Evolutionary conservation across 2,797 vertebrate species (phyloP), one percentile per base, ranked within the genome.

Genomic region (Emydoidea blandingii): DNA sequence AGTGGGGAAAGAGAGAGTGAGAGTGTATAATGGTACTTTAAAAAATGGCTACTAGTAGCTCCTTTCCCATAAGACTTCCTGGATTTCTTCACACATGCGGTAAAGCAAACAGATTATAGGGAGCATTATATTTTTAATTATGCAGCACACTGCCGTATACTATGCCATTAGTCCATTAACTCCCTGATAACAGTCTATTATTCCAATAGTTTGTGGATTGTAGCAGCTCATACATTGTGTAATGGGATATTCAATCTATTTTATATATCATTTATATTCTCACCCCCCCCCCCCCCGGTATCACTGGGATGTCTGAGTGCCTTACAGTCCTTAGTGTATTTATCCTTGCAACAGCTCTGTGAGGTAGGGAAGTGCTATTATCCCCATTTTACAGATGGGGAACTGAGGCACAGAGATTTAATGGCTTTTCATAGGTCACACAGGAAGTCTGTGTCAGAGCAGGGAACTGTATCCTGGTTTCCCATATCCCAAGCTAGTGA

Each of bases 41-140:
- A 88, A 88, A 95, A 96, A 85, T 27, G 53, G 62, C 84, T 89
- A 83, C 92, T 85, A 41, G 74, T 85, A 44, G 88, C 25, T 27
- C 37, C 87, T 91, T 86, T 87, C 79, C 82, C 84, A 74, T 88
- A 94, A 96, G 91, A 91, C 94, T 93, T 83, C 53, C 53, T 83
- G 31, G 47, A 50, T 82, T 68, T 87, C 85, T 88, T 87, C 90
- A 90, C 54, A 54, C 47, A 82, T 94, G 85, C 47, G 92, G 78
- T 25, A 92, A 81, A 94, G 83, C 83, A 41, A 84, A 88, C 90
- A 88, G 89, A 93, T 90, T 47, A 87, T 0, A 82, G 65, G 41
- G 88, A 95, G 79, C 65, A 86, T 68, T 50, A 88, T 57, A 78
- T 59, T 96, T 97, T 95, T 87, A 96, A 97, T 95, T 95, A 96